Conservation (phyloP, 2,113 vertebrate species). For the Ovibos moschatus region DNA sequence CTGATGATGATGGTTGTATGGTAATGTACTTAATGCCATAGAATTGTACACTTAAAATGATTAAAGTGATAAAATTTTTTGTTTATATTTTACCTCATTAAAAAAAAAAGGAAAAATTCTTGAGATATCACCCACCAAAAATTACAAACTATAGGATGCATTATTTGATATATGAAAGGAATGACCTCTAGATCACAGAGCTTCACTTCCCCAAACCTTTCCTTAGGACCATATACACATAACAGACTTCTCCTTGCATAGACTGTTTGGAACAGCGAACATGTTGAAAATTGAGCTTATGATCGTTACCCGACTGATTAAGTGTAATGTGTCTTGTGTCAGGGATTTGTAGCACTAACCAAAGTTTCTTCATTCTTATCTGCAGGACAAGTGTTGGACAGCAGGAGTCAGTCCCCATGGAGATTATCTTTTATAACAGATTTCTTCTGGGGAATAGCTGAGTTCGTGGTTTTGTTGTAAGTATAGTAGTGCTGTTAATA, state of each 20-base stretch:
- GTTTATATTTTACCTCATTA: neutral
- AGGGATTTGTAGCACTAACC: neutral
- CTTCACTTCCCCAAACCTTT: neutral
- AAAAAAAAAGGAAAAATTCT: neutral
- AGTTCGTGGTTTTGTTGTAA: conserved; percentile 95
- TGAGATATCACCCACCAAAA: neutral
- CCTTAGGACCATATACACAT: neutral
- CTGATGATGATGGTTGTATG: neutral
- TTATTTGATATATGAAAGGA: neutral
- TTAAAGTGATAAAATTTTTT: neutral
- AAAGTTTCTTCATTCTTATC: conserved; percentile 5
- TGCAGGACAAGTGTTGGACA: conserved; percentile 94
- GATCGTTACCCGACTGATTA: neutral
- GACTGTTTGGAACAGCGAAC: neutral
- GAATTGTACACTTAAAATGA: neutral
- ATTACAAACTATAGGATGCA: neutral
- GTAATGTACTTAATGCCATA: neutral
- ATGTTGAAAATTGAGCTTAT: neutral
- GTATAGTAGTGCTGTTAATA: conserved; percentile 67
- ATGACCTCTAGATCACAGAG: neutral
- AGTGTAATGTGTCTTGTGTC: neutral
- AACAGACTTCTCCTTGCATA: neutral
- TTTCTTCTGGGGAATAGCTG: conserved; percentile 94
- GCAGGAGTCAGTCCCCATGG: conserved; percentile 91
- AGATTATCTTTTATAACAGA: conserved; percentile 90